Percentiles rank a stretch among this genome's conserved stretches.
These are phyloP conservation scores for Hyperopisus bebe DNA, from an alignment of 2,113 vertebrate species.

Conservation along the genomic window DNA sequence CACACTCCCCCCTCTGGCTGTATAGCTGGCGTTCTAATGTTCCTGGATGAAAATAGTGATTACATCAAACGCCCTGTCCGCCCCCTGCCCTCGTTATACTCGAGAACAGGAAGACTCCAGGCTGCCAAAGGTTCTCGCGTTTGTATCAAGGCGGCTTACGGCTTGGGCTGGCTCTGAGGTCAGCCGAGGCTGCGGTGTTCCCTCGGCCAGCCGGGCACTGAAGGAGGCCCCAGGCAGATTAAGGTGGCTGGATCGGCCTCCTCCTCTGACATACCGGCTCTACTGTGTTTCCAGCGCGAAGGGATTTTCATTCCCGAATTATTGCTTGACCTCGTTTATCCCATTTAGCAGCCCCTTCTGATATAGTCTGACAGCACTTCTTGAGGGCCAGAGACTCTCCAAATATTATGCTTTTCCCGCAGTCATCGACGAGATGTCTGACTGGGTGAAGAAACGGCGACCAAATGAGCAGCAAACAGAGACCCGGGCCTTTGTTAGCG, in stretches of 20 bases:
- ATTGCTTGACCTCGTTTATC: background rate
- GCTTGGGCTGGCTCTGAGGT: background rate
- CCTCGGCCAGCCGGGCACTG: background rate
- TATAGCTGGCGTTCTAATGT: background rate
- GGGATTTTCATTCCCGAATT: background rate
- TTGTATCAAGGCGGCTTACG: background rate
- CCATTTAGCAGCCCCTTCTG: background rate
- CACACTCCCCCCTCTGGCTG: background rate
- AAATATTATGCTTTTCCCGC: background rate
- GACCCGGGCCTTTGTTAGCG: slow-evolving; percentile 2
- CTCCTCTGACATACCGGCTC: background rate
- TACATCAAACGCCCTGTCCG: background rate
- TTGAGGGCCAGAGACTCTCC: background rate
- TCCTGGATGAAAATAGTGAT: background rate
- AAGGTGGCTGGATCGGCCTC: background rate
- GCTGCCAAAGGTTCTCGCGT: background rate
- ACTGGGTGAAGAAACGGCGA: slow-evolving; percentile 31
- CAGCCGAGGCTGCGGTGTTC: no score
- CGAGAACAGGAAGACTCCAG: background rate
- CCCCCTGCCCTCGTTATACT: background rate
- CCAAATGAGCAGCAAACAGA: slow-evolving; percentile 24
- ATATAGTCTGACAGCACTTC: background rate
- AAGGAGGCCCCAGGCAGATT: background rate
- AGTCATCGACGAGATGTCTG: background rate
- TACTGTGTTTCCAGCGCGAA: background rate